Evolutionary conservation across 2,888 invertebrate genomes (phyloP).

Genomic region (Dasypogon diadema): DNA sequence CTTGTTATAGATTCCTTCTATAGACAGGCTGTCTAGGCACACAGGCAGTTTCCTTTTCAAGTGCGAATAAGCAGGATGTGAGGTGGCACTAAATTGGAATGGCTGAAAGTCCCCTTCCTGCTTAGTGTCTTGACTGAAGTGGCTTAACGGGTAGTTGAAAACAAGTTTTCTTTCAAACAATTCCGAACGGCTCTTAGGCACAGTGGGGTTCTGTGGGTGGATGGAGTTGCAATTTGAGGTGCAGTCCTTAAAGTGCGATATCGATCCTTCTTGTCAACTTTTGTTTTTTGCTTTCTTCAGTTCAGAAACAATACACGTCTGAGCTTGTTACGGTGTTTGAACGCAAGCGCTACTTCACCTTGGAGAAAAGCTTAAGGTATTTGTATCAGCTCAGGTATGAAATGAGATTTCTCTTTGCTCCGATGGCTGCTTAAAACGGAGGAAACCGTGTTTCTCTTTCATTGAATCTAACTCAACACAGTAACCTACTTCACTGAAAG

Average conservation of each 20-base stretch:
- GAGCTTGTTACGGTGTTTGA: not conserved
- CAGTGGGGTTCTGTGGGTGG: not conserved
- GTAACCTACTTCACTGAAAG: too few species aligned
- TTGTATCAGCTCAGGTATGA: not conserved
- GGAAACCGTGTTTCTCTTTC: too few species aligned
- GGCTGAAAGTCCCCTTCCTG: constrained; percentile 8
- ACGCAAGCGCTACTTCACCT: not conserved
- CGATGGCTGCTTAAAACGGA: too few species aligned
- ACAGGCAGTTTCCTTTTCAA: not conserved
- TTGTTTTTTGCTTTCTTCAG: not conserved
- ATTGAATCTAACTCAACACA: too few species aligned
- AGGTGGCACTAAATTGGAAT: constrained; percentile 21
- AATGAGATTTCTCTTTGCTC: not conserved
- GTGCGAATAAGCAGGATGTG: constrained; percentile 21
- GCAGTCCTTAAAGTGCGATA: constrained; percentile 17
- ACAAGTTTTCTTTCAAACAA: not conserved
- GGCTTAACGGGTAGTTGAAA: not conserved
- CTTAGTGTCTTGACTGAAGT: constrained; percentile 16
- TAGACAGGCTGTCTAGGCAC: constrained; percentile 36
- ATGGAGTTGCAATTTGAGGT: constrained; percentile 6
- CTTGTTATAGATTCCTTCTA: not conserved
- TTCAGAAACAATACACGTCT: not conserved
- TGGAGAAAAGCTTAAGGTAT: not conserved
- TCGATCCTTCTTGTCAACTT: not conserved
- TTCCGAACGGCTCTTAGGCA: not conserved